Conservation (phyloP, 1,140 invertebrate genomes). For the Hyles euphorbiae region DNA sequence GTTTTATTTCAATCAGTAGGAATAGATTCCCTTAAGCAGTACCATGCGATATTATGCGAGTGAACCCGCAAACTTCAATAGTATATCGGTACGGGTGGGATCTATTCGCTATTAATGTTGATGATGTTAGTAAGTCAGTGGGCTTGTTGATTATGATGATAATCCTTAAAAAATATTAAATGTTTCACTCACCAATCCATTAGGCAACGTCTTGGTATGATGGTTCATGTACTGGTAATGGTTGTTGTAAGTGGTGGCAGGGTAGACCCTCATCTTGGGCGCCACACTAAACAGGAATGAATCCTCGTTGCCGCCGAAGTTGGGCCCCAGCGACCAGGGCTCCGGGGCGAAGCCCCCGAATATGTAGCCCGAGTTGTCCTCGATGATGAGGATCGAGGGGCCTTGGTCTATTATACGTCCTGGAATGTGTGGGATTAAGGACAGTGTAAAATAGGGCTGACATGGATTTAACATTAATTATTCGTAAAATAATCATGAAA, state of each 20-base stretch:
- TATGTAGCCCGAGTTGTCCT: constrained; percentile 87
- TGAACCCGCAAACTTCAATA: too few relatives aligned
- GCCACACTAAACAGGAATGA: constrained; percentile 89
- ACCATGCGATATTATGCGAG: too few relatives aligned
- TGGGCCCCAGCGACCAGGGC: constrained; percentile 79
- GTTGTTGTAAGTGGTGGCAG: constrained; percentile 87
- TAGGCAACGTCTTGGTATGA: constrained; percentile 92
- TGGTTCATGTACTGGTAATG: constrained; percentile 94
- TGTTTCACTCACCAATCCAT: constrained; percentile 84
- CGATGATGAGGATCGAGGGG: constrained; percentile 84
- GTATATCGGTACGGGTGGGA: too few relatives aligned
- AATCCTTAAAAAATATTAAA: background rate
- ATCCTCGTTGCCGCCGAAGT: constrained; percentile 79
- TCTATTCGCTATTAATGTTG: too few relatives aligned
- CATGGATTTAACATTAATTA: too few relatives aligned
- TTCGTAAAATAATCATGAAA: background rate
- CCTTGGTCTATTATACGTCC: constrained; percentile 86
- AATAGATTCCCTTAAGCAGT: too few relatives aligned
- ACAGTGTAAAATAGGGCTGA: background rate
- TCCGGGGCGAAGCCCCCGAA: constrained; percentile 92
- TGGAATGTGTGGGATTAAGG: constrained; percentile 25
- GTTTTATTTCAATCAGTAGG: too few relatives aligned
- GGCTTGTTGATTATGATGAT: too few relatives aligned
- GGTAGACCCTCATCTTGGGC: constrained; percentile 86
- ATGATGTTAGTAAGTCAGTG: too few relatives aligned